phyloP scores from a whole-genome alignment of 2,888 invertebrate species.

The Acleris emargana region DNA sequence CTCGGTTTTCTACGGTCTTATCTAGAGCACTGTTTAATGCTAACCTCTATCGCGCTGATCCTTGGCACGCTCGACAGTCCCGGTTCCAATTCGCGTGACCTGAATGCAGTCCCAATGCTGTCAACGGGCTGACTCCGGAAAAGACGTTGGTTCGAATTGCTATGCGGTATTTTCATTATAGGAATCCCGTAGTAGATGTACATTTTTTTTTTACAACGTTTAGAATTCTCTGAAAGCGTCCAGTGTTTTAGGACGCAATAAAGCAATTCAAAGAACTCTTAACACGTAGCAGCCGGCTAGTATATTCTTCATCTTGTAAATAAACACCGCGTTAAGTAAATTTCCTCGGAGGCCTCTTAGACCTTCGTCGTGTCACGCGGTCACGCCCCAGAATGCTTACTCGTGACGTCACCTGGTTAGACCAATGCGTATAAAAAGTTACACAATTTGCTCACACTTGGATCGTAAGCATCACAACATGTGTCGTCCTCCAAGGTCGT shows the following conservation, averaged over 20 bases:
- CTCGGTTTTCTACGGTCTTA: conserved; percentile 5
- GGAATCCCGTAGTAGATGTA: too few relatives aligned
- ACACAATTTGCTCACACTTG: conserved; percentile 21
- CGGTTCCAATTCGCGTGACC: conserved; percentile 33
- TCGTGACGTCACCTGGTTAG: conserved; percentile 27
- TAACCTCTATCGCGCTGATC: conserved; percentile 33
- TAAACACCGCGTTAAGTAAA: conserved; percentile 9
- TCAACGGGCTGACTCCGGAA: conserved; percentile 11
- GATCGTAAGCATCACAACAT: conserved; percentile 30
- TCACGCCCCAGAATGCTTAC: conserved; percentile 10
- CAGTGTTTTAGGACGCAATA: background rate
- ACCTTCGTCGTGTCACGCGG: conserved; percentile 7
- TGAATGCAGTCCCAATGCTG: conserved; percentile 27
- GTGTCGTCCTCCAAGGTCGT: conserved; percentile 34
- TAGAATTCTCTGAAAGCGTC: background rate
- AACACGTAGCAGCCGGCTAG: background rate
- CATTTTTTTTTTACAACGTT: too few relatives aligned
- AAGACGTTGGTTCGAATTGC: conserved; percentile 1
- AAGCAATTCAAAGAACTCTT: background rate
- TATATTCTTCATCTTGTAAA: conserved; percentile 6
- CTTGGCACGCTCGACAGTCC: conserved; percentile 34
- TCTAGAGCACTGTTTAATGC: conserved; percentile 22
- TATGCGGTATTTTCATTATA: conserved; percentile 1
- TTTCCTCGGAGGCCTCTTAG: conserved; percentile 6
- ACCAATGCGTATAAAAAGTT: conserved; percentile 25